Base-by-base conservation (phyloP, 2,797 vertebrate species). In the Hapalemur alaotrensis region DNA sequence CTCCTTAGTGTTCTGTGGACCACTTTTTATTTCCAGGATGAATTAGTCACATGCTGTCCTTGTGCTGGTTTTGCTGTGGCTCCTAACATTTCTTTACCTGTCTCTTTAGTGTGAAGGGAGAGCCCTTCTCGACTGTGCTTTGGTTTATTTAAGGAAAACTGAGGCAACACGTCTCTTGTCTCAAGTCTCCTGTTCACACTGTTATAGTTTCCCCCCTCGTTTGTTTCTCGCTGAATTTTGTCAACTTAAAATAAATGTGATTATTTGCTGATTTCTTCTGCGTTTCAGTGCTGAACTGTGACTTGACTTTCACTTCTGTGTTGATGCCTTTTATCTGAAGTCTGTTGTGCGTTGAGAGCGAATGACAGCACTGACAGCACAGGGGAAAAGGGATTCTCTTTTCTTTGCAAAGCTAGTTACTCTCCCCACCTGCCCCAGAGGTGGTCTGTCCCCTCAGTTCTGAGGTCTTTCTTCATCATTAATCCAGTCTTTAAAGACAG, bases 41-140 rank as follows among this genome's bases (percentile, higher is more conserved):
- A 43, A 12, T 9, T 17, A 2, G 3, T 5, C 1, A 0, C 0
- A 0, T 12, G 0, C 2, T 0, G 0, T 4, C 79, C 70, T n/a
- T n/a, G 17, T 3, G n/a, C 46, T 10, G 43, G 0, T 52, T 28
- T 43, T 2, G 67, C 15, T 4, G 14, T 10, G 13, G 46, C 80
- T 61, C 9, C 6, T 2, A 4, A 2, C 1, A 2, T 25, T n/a
- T n/a, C 52, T 6, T 28, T 5, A 15, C 50, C 13, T 15, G 52
- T 28, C 54, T 86, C 20, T 2, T 2, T 3, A 22, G 25, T n/a
- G 2, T 2, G 3, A 69, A 35, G 48, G 30, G 30, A 10, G 48
- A 17, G 59, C 67, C 88, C 35, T 69, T n/a, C 67, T 67, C n/a
- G 1, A 41, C 43, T 10, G 25, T 12, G 6, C 10, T 43, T n/a